phyloP scores from a whole-genome alignment of 2,888 invertebrate genomes.

The Melikaiella ostensackeni region DNA sequence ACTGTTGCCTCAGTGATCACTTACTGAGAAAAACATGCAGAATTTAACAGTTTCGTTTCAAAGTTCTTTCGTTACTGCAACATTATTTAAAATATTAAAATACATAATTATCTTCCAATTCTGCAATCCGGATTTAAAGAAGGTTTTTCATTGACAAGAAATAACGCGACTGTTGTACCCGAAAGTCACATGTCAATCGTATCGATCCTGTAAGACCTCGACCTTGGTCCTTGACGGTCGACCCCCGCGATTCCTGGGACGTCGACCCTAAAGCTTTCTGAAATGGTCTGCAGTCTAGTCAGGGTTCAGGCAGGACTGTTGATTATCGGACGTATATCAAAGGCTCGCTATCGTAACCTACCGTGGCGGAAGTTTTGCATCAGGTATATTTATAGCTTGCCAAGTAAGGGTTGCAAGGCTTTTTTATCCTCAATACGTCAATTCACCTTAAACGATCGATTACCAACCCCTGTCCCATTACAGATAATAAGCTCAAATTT shows the following conservation, averaged over 20 bases:
- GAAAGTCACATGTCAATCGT: conserved; percentile 52
- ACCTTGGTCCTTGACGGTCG: conserved; percentile 70
- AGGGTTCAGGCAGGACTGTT: conserved; percentile 43
- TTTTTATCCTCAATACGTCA: conserved; percentile 23
- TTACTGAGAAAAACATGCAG: neutral
- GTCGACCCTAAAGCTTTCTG: conserved; percentile 50
- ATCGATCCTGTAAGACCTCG: conserved; percentile 65
- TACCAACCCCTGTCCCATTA: conserved; percentile 3
- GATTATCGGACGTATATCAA: conserved; percentile 41
- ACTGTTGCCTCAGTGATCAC: neutral
- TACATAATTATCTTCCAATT: neutral
- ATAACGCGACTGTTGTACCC: conserved; percentile 47
- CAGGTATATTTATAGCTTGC: conserved; percentile 24
- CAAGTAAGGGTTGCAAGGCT: conserved; percentile 9
- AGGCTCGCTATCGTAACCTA: conserved; percentile 43
- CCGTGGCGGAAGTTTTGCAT: conserved; percentile 35
- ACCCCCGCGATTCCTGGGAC: conserved; percentile 49
- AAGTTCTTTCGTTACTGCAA: too few relatives aligned
- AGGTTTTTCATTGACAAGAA: conserved; percentile 44
- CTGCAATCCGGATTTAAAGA: neutral
- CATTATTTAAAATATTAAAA: too few relatives aligned
- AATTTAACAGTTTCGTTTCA: too few relatives aligned
- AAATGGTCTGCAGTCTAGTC: conserved; percentile 45
- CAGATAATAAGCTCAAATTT: conserved; percentile 8
- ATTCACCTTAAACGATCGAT: conserved; percentile 21